These are phyloP conservation scores for Tachina grossa DNA, from an alignment of 2,888 invertebrate species.

Conservation along the genomic window DNA sequence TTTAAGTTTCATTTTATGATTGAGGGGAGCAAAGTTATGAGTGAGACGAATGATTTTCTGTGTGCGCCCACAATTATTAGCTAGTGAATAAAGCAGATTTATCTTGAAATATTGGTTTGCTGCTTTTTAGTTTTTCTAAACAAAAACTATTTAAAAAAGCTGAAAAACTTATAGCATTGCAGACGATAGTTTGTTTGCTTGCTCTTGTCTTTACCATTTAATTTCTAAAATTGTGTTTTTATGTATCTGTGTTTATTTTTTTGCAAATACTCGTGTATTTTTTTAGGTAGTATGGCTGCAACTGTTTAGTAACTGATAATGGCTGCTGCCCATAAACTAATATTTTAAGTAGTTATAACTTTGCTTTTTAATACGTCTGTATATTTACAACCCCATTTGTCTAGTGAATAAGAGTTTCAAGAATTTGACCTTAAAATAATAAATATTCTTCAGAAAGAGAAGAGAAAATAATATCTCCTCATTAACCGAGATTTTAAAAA, in stretches of 20 bases:
- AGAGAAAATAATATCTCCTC: no score
- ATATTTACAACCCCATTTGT: background rate
- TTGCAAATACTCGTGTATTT: background rate
- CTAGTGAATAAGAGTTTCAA: constrained; percentile 27
- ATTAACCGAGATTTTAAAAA: no score
- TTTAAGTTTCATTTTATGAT: no score
- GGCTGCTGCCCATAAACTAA: constrained; percentile 59
- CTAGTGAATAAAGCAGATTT: no score
- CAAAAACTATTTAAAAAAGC: constrained; percentile 57
- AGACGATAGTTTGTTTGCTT: constrained; percentile 21
- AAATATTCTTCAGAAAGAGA: constrained; percentile 34
- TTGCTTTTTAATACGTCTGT: background rate
- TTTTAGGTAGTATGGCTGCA: constrained; percentile 42
- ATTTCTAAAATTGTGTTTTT: background rate
- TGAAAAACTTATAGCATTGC: constrained; percentile 59
- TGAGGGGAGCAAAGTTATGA: no score
- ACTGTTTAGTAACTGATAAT: constrained; percentile 66
- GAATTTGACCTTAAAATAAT: constrained; percentile 65
- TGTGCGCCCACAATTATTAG: background rate
- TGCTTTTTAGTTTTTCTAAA: constrained; percentile 6
- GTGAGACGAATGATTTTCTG: no score
- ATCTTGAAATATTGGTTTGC: background rate
- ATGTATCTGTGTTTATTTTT: background rate
- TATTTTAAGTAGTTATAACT: constrained; percentile 58
- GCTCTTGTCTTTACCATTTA: background rate